Conservation (phyloP, 2,113 vertebrate species). For the Melanerpes aurifrons region DNA sequence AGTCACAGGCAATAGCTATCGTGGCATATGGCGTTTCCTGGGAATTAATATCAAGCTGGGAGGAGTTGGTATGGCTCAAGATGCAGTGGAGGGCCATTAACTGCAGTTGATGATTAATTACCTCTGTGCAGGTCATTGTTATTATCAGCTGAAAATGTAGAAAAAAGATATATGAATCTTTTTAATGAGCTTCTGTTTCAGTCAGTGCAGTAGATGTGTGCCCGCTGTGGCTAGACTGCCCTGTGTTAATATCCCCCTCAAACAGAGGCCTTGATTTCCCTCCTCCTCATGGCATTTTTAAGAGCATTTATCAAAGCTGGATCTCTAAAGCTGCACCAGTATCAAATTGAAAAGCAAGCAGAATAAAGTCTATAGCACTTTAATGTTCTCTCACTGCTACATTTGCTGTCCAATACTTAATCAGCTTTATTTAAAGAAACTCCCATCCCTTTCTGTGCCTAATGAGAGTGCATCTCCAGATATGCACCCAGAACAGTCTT, state of each 20-base stretch:
- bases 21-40: background rate
- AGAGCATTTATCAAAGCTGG: background rate
- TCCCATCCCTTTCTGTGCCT: background rate
- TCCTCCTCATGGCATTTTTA: background rate
- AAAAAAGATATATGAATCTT: background rate
- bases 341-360: constrained; percentile 33
- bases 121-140: constrained; percentile 44
- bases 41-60: constrained; percentile 37
- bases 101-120: constrained; percentile 44
- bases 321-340: background rate
- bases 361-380: background rate
- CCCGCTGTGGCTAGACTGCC: background rate
- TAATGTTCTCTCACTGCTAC: background rate
- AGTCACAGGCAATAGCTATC: constrained; percentile 35
- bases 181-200: background rate
- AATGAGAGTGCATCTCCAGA: background rate
- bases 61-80: constrained; percentile 15
- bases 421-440: constrained; percentile 6
- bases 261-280: background rate
- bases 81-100: constrained; percentile 46
- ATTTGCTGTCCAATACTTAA: background rate
- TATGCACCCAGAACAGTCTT: background rate
- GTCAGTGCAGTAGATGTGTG: background rate
- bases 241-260: background rate
- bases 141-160: constrained; percentile 18